Evolutionary conservation across 2,113 vertebrate genomes (phyloP), one percentile per base, ranked within the genome.

Genomic region (Brachirus orientalis): DNA sequence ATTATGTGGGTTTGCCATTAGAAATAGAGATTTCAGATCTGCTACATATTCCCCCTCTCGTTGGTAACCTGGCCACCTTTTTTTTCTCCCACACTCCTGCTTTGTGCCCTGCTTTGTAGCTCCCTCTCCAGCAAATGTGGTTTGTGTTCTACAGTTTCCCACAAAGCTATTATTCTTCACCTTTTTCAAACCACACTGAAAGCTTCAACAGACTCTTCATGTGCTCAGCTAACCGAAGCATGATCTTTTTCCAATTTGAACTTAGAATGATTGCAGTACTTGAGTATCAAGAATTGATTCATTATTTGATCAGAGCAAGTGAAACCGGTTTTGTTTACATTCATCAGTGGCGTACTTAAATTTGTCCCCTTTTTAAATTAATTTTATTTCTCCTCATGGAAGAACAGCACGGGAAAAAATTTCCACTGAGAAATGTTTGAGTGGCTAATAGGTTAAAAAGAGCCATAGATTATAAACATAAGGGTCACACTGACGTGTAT

Each of bases 1-100:
- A 92, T 92, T 92, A 91, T 83, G n/a, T n/a, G 77, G 70, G 70
- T 46, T 63, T 75, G 58, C 70, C 86, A 82, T 86, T 72, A 86
- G 83, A 80, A 87, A 79, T 72, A 81, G 36, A 71, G 68, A 89
- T 80, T 83, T 80, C 54, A 74, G 63, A 71, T 65, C 52, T 59
- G 71, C 83, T 63, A 36, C 48, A 78, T 80, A 74, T 84, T 84
- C 62, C 69, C 64, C 41, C 18, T 14, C 43, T 73, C 17, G 40
- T 75, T 48, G 45, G 63, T 28, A 38, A 44, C 55, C 47, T 10
- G 41, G 76, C 63, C 66, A 50, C 55, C 62, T 19, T 47, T 82
- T 73, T 69, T 62, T 65, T 67, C 35, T 67, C 60, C 79, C 52
- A 63, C 65, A 45, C 64, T 46, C 72, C 47, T 63, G 46, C 69